Evolutionary conservation across 2,888 invertebrate genomes (phyloP).

Genomic region (Blastobasis lacticolella): DNA sequence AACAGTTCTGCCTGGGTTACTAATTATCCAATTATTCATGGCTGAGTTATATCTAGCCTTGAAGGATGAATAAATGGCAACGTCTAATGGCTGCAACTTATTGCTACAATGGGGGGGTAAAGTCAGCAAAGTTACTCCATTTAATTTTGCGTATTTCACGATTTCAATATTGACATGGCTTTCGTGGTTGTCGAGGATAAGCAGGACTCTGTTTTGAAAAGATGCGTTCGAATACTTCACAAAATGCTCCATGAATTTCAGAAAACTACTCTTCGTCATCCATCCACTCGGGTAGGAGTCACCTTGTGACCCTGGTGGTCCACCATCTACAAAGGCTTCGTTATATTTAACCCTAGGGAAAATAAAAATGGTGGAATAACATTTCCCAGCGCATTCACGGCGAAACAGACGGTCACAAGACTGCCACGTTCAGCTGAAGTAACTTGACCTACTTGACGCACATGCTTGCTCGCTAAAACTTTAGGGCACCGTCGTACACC

Average conservation of each 20-base stretch:
- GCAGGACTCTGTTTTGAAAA: conserved; percentile 1
- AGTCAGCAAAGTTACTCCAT: conserved; percentile 6
- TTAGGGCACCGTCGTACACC: conserved; percentile 9
- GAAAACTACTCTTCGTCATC: conserved; percentile 8
- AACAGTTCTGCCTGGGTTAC: conserved; percentile 8
- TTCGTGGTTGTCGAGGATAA: conserved; percentile 9
- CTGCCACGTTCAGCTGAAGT: conserved; percentile 9
- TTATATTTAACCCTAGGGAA: conserved; percentile 4
- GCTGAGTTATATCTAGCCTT: conserved; percentile 8
- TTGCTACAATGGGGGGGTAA: conserved; percentile 7
- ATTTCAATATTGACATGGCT: conserved; percentile 5
- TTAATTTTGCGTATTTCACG: conserved; percentile 5
- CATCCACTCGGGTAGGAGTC: conserved; percentile 5
- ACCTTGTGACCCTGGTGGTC: conserved; percentile 5
- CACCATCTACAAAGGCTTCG: neutral
- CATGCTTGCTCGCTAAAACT: conserved; percentile 6
- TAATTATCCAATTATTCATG: conserved; percentile 8
- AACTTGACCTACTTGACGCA: conserved; percentile 5
- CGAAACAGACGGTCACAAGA: conserved; percentile 1
- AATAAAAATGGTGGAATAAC: conserved; percentile 3
- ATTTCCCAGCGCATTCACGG: conserved; percentile 4
- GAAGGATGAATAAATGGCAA: conserved; percentile 8
- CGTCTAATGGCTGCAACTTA: conserved; percentile 7
- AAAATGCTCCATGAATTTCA: conserved; percentile 8
- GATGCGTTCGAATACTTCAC: conserved; percentile 4